phyloP scores from a whole-genome alignment of 2,888 invertebrate species.

The Ferdinandea cuprea region DNA sequence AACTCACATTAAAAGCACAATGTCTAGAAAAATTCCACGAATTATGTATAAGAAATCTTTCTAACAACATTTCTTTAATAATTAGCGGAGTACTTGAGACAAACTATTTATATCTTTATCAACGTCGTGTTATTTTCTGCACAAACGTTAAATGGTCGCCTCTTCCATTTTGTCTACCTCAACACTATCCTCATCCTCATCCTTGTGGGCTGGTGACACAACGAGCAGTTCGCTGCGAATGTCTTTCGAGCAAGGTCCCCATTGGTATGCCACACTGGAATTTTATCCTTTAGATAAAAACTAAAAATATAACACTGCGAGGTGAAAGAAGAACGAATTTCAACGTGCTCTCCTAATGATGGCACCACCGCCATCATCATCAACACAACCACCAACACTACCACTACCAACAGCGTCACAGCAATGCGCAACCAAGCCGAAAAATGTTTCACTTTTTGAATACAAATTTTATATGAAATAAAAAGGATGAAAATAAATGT shows the following conservation, averaged over 20 bases:
- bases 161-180: constrained; percentile 39
- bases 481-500: constrained; percentile 15
- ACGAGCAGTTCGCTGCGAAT: constrained; percentile 23
- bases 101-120: constrained; percentile 61
- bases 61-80: constrained; percentile 46
- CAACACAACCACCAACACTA: no score
- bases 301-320: constrained; percentile 49
- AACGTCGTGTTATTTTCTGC: constrained; percentile 28
- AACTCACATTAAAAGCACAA: no score
- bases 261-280: constrained; percentile 43
- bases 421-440: constrained; percentile 64
- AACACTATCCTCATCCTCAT: constrained; percentile 4
- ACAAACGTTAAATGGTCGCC: constrained; percentile 44
- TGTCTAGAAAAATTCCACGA: no score
- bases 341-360: constrained; percentile 63
- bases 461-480: constrained; percentile 61
- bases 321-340: constrained; percentile 48
- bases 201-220: no score
- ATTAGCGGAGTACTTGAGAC: constrained; percentile 69
- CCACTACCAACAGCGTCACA: constrained; percentile 12
- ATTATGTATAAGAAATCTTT: no score
- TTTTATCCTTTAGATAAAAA: constrained; percentile 52
- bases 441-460: constrained; percentile 74
- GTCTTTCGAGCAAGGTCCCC: constrained; percentile 52
- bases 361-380: no score